A percentile compares a stretch with the other conserved stretches of the same genome.
phyloP scores from a whole-genome alignment of 2,113 vertebrate species.

The Neolamprologus fasciatus region DNA sequence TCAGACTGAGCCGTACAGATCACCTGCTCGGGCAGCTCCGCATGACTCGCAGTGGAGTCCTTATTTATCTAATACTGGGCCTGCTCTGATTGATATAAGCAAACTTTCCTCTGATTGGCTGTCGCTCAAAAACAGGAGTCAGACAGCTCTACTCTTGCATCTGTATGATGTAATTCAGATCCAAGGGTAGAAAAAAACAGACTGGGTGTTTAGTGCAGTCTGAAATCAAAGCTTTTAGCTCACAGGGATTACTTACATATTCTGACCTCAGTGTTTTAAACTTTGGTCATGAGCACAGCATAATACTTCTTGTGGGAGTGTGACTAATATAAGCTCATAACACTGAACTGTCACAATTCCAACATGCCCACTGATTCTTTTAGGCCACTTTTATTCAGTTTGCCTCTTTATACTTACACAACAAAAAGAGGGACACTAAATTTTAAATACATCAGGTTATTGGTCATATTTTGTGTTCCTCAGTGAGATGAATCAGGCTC shows the following conservation, averaged over 20 bases:
- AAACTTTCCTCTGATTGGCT: neutral
- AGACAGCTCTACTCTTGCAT: neutral
- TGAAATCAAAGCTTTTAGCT: neutral
- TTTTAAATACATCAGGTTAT: neutral
- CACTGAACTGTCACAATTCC: neutral
- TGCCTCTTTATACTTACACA: neutral
- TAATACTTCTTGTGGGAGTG: neutral
- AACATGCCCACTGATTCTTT: neutral
- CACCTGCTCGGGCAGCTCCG: neutral
- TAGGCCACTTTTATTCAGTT: neutral
- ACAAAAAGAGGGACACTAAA: neutral
- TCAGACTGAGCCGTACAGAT: neutral
- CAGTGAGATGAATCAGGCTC: neutral
- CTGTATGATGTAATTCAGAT: neutral
- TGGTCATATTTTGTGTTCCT: neutral
- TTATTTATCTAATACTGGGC: neutral
- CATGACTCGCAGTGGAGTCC: neutral
- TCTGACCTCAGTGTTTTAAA: neutral
- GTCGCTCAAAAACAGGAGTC: neutral
- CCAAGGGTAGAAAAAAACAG: neutral
- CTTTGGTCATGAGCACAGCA: neutral
- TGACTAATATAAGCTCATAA: neutral
- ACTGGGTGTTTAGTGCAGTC: neutral
- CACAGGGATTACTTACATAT: neutral
- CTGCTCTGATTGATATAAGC: neutral